Conservation (phyloP, 2,113 vertebrate species). For the Lethenteron camtschaticum region DNA sequence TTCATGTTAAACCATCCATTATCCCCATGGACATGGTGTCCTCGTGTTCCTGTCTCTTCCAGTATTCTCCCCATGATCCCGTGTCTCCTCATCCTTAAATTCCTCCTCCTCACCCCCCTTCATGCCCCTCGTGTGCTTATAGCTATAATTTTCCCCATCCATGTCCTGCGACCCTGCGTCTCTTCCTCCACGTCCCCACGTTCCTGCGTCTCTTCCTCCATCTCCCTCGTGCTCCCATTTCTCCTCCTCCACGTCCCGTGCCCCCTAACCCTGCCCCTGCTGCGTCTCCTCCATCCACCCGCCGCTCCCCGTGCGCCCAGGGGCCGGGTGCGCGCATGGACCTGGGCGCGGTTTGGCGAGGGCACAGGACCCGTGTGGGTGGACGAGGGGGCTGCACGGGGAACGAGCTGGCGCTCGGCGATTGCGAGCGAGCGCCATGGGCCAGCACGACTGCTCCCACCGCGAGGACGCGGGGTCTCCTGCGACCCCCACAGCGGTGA, state of each 20-base stretch:
- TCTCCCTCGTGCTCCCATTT: not conserved
- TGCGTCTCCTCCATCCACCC: too few species aligned
- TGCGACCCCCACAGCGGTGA: slow-evolving; percentile 24
- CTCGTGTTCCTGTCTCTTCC: too few species aligned
- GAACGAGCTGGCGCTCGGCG: slow-evolving; percentile 40
- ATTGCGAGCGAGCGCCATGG: slow-evolving; percentile 44
- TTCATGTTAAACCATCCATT: too few species aligned
- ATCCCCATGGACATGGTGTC: too few species aligned
- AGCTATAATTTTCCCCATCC: too few species aligned
- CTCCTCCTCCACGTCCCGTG: not conserved
- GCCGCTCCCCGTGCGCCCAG: slow-evolving; percentile 19
- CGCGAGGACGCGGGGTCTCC: slow-evolving; percentile 42
- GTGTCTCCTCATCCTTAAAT: too few species aligned
- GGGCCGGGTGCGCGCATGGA: slow-evolving; percentile 32
- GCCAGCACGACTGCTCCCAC: slow-evolving; percentile 57
- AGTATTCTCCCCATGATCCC: too few species aligned
- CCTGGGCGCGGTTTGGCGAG: slow-evolving; percentile 27
- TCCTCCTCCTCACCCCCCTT: too few species aligned
- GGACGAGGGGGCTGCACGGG: slow-evolving; percentile 62
- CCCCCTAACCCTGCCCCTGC: not conserved
- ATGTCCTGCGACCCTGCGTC: too few species aligned
- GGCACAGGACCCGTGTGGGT: slow-evolving; percentile 42
- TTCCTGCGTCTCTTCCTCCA: not conserved
- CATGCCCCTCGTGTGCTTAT: too few species aligned
- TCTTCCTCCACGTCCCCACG: too few species aligned